Evolutionary conservation across 1,140 invertebrate genomes (phyloP), one percentile per base, ranked within the genome.

Genomic region (Drosophila athabasca): DNA sequence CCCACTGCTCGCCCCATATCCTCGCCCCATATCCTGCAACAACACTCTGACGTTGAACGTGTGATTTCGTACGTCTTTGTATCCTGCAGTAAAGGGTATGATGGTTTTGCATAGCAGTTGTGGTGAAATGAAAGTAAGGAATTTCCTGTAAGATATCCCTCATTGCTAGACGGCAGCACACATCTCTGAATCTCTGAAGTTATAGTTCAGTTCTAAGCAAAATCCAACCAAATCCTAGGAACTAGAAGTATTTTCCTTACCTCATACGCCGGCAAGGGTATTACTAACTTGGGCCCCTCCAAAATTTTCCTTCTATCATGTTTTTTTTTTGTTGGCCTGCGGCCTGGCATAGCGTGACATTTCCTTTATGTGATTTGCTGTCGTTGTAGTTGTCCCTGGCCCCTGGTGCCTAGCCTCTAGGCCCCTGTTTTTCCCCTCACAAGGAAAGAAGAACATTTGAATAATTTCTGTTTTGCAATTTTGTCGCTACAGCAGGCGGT

Each of bases 361-460:
- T 87, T 87, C 82, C 84, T 76, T 79, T 88, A 76, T 88, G 62
- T 77, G 83, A 87, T 87, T 87, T 83, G 59, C 70, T 80, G 69
- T 62, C 74, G 60, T 46, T 79, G 70, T 54, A 55, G 29, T 64
- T 68, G 60, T 17, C 60, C 39, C 50, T 45, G 6, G 17, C 35
- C 46, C 17, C 49, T 64, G 62, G 19, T 26, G 45, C 11, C 15
- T 2, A 7, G n/a, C 15, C 49, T 22, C 13, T 8, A 11, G n/a
- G 19, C 22, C 66, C 6, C 35, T 62, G 13, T 17, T 39, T 31
- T 59, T 17, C 49, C 48, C 11, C 35, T 54, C 50, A 24, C 46
- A 31, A 46, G 51, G 31, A 65, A 51, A 50, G 15, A 41, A 57
- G 60, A 74, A 74, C 75, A 69, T 76, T 81, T 81, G 62, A 84